A percentile compares a stretch with the other conserved stretches of the same genome.
Conservation (phyloP, 2,797 vertebrate species). For the Masticophis lateralis region DNA sequence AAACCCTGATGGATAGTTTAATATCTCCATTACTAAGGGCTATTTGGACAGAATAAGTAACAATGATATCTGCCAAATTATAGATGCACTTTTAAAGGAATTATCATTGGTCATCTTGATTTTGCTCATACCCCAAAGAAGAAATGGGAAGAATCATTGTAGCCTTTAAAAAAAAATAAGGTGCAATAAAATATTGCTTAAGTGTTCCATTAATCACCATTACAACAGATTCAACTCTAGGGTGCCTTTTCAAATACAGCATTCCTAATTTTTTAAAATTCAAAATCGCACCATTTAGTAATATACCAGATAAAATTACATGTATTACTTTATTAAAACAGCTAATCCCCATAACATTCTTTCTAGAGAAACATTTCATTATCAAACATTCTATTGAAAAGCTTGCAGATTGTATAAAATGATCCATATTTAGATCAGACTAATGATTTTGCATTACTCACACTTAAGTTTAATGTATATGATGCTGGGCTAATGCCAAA, state of each 20-base stretch:
- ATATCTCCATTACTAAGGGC: neutral
- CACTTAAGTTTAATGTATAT: slow-evolving; percentile 32
- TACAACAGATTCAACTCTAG: slow-evolving; percentile 32
- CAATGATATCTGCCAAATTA: neutral
- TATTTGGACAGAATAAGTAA: neutral
- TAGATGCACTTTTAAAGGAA: neutral
- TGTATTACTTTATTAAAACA: slow-evolving; percentile 50
- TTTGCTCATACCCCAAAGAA: neutral
- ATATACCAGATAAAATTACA: slow-evolving; percentile 27
- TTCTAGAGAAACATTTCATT: slow-evolving; percentile 46
- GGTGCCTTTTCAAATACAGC: slow-evolving; percentile 37
- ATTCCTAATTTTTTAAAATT: slow-evolving; percentile 22
- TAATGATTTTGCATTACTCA: slow-evolving; percentile 36
- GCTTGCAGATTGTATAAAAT: slow-evolving; percentile 38
- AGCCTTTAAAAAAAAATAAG: neutral
- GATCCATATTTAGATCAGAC: slow-evolving; percentile 29
- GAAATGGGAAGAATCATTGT: neutral
- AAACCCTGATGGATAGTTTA: neutral
- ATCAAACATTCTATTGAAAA: slow-evolving; percentile 38
- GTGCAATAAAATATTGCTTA: slow-evolving; percentile 20
- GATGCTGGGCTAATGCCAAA: slow-evolving; percentile 34
- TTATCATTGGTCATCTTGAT: neutral
- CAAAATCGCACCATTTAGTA: slow-evolving; percentile 18
- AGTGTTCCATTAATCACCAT: slow-evolving; percentile 21
- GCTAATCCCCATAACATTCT: slow-evolving; percentile 36